Base-by-base conservation (phyloP, 2,797 vertebrate genomes). In the Pelobates cultripes region DNA sequence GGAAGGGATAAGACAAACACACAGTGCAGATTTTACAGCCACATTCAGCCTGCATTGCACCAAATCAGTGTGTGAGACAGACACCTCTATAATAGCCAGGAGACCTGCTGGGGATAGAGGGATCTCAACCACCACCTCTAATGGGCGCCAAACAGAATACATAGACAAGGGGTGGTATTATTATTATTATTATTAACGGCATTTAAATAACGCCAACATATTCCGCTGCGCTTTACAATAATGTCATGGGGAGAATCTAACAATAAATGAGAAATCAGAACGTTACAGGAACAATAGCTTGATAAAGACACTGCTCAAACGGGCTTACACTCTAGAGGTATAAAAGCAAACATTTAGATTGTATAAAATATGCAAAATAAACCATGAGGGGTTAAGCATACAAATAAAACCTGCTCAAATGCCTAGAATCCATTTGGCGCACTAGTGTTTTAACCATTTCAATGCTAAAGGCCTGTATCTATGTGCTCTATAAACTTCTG, bases 21-120 rank as follows among this genome's bases (percentile, higher is more conserved):
- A 80, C 43, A 78, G 43, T 70, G 67, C 71, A 73, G 70, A 45
- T 41, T 73, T 73, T 57, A 78, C 75, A 74, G 70, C 28, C 70
- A 78, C 74, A 78, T 69, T 64, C 70, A 82, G 81, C 68, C 81
- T 83, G 81, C 81, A 83, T 69, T 83, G 81, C 81, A 83, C 76
- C 81, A 83, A 83, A 83, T 47, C 76, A 63, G 63, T 51, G 64
- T 57, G 28, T 69, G 66, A 44, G 67, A 43, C 69, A 73, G 69
- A 77, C 74, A 73, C 74, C 69, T 42, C 71, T 28, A 57, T 13
- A 75, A 8, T 57, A 42, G 44, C 10, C 13, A 69, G 55, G 44
- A 61, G 41, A 43, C 69, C 41, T 10, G 40, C 44, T 43, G 12
- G 17, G 66, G n/a, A 64, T 41, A 41, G 45, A 61, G 42, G 47